Percentiles rank a stretch among this genome's conserved stretches.
These are phyloP conservation scores for Ifrita kowaldi DNA, from an alignment of 2,113 vertebrate genomes.

Conservation along the genomic window DNA sequence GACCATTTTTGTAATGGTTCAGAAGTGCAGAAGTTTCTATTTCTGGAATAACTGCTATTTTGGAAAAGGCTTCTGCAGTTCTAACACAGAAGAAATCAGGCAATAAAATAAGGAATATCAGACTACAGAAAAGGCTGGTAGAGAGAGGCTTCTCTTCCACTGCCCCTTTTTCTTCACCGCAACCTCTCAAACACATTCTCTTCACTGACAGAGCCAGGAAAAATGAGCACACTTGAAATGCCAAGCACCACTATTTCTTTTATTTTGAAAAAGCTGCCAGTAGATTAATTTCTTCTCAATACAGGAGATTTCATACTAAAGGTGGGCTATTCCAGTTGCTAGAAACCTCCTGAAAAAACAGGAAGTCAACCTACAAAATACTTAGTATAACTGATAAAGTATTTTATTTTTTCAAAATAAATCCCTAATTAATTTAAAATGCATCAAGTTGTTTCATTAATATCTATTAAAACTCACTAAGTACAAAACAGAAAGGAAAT, in stretches of 20 bases:
- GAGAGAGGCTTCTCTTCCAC: neutral
- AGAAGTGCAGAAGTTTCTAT: neutral
- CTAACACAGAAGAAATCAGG: neutral
- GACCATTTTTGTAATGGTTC: neutral
- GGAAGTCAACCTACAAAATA: slow-evolving; percentile 34
- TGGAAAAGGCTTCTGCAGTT: neutral
- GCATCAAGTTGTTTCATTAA: slow-evolving; percentile 14
- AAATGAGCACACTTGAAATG: slow-evolving; percentile 59
- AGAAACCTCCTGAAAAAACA: slow-evolving; percentile 45
- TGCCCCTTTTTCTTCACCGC: neutral
- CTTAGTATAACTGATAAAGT: neutral
- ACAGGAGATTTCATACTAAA: slow-evolving; percentile 28
- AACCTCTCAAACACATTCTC: slow-evolving; percentile 13
- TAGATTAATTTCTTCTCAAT: slow-evolving; percentile 9
- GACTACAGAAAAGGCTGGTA: neutral
- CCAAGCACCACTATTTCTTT: slow-evolving; percentile 37
- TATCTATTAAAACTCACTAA: slow-evolving; percentile 26
- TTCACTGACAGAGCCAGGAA: slow-evolving; percentile 45
- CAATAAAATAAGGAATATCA: slow-evolving; percentile 9
- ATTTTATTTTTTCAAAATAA: slow-evolving; percentile 21
- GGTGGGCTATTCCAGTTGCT: slow-evolving; percentile 44
- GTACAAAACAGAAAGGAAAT: neutral
- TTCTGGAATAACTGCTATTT: neutral
- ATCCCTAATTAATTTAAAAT: slow-evolving; percentile 16
- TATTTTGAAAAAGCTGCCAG: slow-evolving; percentile 39